phyloP scores from a whole-genome alignment of 2,888 invertebrate genomes.

The Agrotis segetum region DNA sequence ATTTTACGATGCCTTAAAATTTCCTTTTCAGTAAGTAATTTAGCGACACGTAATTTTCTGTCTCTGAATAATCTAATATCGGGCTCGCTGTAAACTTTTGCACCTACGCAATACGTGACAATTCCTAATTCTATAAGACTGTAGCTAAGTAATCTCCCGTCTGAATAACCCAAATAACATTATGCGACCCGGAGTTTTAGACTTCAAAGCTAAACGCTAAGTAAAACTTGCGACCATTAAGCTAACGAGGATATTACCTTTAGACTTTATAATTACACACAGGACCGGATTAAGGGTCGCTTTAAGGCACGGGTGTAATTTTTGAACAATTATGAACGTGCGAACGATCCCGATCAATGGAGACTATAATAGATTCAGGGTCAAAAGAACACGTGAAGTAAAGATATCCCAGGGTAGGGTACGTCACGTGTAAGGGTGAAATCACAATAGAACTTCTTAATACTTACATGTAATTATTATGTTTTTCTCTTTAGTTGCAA shows the following conservation, averaged over 20 bases:
- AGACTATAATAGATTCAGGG: conserved; percentile 47
- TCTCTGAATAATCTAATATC: background rate
- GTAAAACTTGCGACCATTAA: background rate
- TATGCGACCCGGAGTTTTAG: background rate
- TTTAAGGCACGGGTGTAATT: conserved; percentile 2
- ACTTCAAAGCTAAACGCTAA: no score
- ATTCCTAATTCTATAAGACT: background rate
- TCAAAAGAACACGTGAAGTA: conserved; percentile 35
- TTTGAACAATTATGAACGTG: conserved; percentile 44
- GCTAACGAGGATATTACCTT: conserved; percentile 7
- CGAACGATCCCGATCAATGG: conserved; percentile 34
- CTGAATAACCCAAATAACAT: background rate
- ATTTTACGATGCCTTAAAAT: no score
- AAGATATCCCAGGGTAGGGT: conserved; percentile 25
- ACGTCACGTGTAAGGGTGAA: no score
- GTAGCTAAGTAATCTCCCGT: background rate
- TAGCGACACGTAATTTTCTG: background rate
- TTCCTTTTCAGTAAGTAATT: background rate
- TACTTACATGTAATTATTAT: no score
- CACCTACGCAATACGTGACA: background rate
- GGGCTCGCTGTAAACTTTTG: background rate
- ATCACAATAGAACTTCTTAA: no score
- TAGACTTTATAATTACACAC: conserved; percentile 35
- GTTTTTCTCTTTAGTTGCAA: no score
- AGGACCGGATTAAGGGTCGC: conserved; percentile 38